These are phyloP conservation scores for Leucoraja ocellata DNA, from an alignment of 2,797 vertebrate genomes.

Conservation along the genomic window DNA sequence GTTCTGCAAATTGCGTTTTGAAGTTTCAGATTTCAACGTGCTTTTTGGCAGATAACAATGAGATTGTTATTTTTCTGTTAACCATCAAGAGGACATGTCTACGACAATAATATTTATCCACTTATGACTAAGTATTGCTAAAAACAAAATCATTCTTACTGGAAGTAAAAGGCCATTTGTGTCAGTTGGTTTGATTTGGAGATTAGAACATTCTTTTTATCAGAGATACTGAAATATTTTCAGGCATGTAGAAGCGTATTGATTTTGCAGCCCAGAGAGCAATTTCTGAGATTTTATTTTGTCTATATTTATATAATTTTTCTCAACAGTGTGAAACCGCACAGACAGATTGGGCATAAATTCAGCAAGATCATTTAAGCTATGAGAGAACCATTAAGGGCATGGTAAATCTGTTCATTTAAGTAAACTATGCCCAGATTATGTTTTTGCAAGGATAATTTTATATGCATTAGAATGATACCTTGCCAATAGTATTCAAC, in stretches of 20 bases:
- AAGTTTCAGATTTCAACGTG: not conserved
- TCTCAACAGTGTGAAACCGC: not conserved
- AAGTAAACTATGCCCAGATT: not conserved
- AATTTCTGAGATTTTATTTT: not conserved
- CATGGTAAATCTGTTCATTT: not conserved
- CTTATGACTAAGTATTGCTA: not conserved
- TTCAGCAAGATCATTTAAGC: not conserved
- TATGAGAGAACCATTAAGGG: not conserved
- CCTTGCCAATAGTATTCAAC: not conserved
- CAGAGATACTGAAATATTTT: not conserved
- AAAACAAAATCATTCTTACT: not conserved
- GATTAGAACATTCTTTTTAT: not conserved
- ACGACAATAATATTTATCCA: not conserved
- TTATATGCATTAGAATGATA: not conserved
- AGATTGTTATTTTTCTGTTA: not conserved
- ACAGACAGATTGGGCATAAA: not conserved
- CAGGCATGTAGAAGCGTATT: not conserved
- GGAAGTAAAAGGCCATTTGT: not conserved
- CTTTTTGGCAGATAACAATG: not conserved
- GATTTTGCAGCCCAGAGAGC: not conserved
- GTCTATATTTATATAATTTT: not conserved
- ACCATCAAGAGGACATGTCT: not conserved
- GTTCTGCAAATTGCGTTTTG: not conserved
- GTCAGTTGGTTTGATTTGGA: not conserved
- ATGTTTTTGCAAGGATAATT: not conserved